Evolutionary conservation across 2,797 vertebrate species (phyloP).

Genomic region (Lateolabrax maculatus): DNA sequence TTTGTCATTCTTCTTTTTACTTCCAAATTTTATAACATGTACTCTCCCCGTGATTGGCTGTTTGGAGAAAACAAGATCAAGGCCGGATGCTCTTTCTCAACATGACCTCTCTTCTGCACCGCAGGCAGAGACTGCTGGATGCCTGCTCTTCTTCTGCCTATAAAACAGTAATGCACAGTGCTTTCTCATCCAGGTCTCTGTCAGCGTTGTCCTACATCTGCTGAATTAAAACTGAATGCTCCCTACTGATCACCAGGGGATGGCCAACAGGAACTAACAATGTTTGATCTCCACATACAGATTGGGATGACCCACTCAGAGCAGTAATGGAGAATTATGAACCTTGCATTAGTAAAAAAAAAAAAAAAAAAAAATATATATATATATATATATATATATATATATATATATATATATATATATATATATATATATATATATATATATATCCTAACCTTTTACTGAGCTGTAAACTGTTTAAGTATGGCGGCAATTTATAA

Average conservation of each 20-base stretch:
- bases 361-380: no score
- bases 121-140: conserved; percentile 39
- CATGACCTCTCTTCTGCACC: conserved; percentile 30
- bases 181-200: conserved; percentile 27
- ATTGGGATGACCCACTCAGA: conserved; percentile 10
- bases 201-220: conserved; percentile 23
- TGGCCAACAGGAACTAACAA: conserved; percentile 27
- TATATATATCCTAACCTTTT: no score
- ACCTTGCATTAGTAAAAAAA: not conserved
- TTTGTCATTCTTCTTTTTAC: conserved; percentile 3
- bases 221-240: conserved; percentile 55
- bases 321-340: not conserved
- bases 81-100: conserved; percentile 37
- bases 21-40: not conserved
- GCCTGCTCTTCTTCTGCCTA: conserved; percentile 29
- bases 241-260: conserved; percentile 21
- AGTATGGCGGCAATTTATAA: not conserved
- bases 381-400: no score
- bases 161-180: conserved; percentile 45
- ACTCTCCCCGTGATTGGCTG: conserved; percentile 7
- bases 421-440: no score
- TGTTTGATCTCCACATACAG: conserved; percentile 48
- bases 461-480: not conserved
- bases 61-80: conserved; percentile 44
- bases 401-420: no score